Percentiles rank a stretch among this genome's conserved stretches.
phyloP scores from a whole-genome alignment of 2,888 invertebrate species.

The Ennomos erosarius region DNA sequence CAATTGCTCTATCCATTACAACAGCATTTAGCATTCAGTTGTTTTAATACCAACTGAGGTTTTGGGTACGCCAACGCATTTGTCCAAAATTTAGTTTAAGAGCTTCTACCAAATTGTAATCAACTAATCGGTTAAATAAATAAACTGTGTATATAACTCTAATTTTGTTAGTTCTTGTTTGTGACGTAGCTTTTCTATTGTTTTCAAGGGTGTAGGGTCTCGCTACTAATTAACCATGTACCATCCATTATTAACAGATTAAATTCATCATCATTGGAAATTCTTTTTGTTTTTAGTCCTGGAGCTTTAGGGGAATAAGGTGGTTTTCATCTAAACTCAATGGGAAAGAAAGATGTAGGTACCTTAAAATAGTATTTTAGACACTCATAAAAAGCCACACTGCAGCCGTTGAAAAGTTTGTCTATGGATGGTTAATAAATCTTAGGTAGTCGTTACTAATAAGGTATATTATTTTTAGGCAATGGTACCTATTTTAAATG shows the following conservation, averaged over 20 bases:
- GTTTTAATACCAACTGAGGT: not conserved
- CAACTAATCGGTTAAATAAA: slow-evolving; percentile 44
- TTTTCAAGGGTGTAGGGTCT: slow-evolving; percentile 52
- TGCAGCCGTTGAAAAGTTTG: no score
- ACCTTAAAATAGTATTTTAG: no score
- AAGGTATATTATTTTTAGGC: no score
- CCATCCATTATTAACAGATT: slow-evolving; percentile 60
- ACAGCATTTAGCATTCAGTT: not conserved
- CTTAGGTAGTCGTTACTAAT: no score
- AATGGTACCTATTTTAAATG: no score
- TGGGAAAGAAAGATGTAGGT: no score
- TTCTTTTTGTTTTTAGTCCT: slow-evolving; percentile 58
- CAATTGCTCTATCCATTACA: not conserved
- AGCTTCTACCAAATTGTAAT: slow-evolving; percentile 53
- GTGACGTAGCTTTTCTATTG: slow-evolving; percentile 49
- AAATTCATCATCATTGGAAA: slow-evolving; percentile 56
- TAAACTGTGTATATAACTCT: slow-evolving; percentile 42
- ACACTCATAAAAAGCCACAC: no score
- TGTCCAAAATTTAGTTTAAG: slow-evolving; percentile 36
- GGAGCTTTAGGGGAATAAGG: not conserved
- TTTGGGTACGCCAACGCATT: not conserved
- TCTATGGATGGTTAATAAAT: no score
- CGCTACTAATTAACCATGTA: slow-evolving; percentile 57
- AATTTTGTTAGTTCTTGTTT: slow-evolving; percentile 41
- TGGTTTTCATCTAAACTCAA: no score